Base-by-base conservation (phyloP, 1,140 invertebrate species). In the Anagrus nilaparvatae region DNA sequence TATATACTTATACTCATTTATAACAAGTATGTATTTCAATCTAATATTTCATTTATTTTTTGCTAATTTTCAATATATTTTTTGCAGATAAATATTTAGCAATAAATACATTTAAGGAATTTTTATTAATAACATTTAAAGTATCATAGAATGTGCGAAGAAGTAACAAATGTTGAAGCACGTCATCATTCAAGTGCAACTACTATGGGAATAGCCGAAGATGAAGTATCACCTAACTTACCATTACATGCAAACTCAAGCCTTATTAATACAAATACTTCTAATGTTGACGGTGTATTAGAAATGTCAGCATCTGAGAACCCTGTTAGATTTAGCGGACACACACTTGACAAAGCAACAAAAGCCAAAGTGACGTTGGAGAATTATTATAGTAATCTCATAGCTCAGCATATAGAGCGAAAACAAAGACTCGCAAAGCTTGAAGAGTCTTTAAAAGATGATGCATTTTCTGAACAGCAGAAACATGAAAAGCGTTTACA, bases 361-460 rank as follows among this genome's bases (percentile, higher is more conserved):
- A 97, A 97, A 71, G 93, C 95, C 48, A 98, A 99, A 74, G 65
- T 99, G 52, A 96, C 94, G 37, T 72, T 99, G 58, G 96, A 99
- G 71, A 98, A 97, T 70, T 99, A 97, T 72, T 99, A 99, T 69
- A 92, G 84, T 62, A 98, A 99, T 74, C 79, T 98, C 56, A 88
- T 97, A 63, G 80, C 88, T 56, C 95, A 98, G 65, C 92, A 97
- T 70, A 81, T 92, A 54, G 97, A 99, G 70, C 76, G 96, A 56
- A 93, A 97, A 68, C 92, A 94, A 58, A 84, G 90, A 62, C 77
- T 92, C 59, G 87, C 88, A 20, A 88, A 91, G 61, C 68, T 97
- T 47, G 92, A 97, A 72, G 89, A 95, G 69, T 85, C 88, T 30
- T 76, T 97, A 62, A 91, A 90, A 67, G 88, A 95, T 67, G 91